These are phyloP conservation scores for Fundulus diaphanus DNA, from an alignment of 2,797 vertebrate genomes.

Conservation along the genomic window DNA sequence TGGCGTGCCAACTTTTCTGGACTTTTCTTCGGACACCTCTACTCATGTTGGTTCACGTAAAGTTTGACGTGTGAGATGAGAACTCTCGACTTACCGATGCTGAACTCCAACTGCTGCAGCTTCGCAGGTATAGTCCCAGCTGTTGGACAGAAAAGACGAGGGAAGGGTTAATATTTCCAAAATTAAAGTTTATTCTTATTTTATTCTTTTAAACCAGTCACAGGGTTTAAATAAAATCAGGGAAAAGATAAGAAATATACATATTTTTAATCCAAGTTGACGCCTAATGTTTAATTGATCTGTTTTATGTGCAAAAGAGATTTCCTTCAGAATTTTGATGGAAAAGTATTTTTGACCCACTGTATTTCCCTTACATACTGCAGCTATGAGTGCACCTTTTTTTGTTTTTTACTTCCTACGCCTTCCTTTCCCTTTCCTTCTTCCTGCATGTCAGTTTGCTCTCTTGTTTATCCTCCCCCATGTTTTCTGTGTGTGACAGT, in stretches of 20 bases:
- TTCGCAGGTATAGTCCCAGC: conserved; percentile 64
- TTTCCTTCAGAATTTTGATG: neutral
- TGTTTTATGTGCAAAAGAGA: neutral
- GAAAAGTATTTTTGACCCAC: neutral
- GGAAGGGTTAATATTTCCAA: conserved; percentile 1
- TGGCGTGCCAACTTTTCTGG: neutral
- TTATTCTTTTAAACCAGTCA: neutral
- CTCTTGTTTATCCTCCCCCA: neutral
- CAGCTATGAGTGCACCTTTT: neutral
- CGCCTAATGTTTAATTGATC: neutral
- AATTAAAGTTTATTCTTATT: neutral
- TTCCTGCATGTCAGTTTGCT: neutral
- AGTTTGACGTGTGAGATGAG: neutral
- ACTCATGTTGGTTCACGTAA: neutral
- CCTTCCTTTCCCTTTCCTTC: neutral
- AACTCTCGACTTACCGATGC: conserved; percentile 71
- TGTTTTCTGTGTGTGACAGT: conserved; percentile 8
- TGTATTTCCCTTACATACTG: neutral
- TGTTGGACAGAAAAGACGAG: conserved; percentile 47
- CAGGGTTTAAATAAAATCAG: neutral
- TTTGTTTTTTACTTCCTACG: neutral
- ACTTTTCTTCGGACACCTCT: neutral
- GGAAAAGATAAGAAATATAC: neutral
- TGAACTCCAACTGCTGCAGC: conserved; percentile 73
- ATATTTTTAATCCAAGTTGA: neutral